Evolutionary conservation across 2,113 vertebrate species (phyloP), one percentile per base, ranked within the genome.

Genomic region (Oryzias javanicus): DNA sequence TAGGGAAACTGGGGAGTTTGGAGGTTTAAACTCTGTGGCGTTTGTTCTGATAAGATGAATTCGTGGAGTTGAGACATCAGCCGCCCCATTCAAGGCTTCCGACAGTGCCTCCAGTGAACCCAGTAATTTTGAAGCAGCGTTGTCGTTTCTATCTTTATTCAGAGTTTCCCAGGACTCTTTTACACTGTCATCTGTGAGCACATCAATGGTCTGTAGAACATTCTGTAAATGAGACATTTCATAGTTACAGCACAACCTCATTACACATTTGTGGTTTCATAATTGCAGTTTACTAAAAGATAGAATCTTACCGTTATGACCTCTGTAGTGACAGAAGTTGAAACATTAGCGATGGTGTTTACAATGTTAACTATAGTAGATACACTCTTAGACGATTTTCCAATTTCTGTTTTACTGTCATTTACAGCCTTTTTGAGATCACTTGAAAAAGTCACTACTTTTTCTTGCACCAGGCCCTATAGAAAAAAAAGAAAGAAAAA

Each of bases 31-130:
- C 14, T 60, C 25, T 3, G 14, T 25, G 5, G 88, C 77, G 0
- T 0, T 53, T 8, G 54, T 78, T 68, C 57, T 79, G 15, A 60
- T 83, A 0, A 91, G 64, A 14, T 67, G 55, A 41, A 89, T 87
- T 24, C 46, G 46, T 6, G 5, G 0, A 44, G 78, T 88, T 1
- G 0, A 1, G 1, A 90, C 54, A 1, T 0, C 0, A 57, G 88
- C 73, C 0, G 76, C 75, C 0, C 81, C 76, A 0, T 10, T 7
- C 16, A 88, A 57, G 76, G 25, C 0, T 46, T 68, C 17, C 1
- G 91, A 86, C 22, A 95, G 87, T 0, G 0, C 58, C 68, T 94
- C 93, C 56, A 95, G 72, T 0, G 93, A 89, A 22, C 75, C 70
- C 63, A 96, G 51, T 52, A 97, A 70, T 7, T 58, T 0, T 0